Conservation (phyloP, 2,888 invertebrate species). For the Pogonocherus hispidulus region DNA sequence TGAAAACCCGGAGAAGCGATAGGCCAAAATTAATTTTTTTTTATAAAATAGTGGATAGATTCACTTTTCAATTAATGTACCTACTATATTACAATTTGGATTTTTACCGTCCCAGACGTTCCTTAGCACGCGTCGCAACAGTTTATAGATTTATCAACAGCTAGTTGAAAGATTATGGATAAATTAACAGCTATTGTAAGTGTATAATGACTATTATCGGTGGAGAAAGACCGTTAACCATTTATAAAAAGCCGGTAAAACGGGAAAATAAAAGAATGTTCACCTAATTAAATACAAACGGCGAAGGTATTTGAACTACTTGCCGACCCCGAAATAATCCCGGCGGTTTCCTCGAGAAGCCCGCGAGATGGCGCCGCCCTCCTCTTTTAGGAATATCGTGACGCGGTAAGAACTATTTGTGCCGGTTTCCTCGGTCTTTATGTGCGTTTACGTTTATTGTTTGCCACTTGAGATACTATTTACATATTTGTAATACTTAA, state of each 20-base stretch:
- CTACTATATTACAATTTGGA: not conserved
- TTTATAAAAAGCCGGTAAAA: constrained; percentile 8
- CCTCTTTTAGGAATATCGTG: not conserved
- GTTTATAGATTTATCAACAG: no score
- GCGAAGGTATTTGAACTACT: constrained; percentile 9
- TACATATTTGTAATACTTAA: constrained; percentile 1
- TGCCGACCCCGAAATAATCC: constrained; percentile 7
- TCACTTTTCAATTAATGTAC: constrained; percentile 7
- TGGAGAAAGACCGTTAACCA: constrained; percentile 10
- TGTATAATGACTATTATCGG: no score
- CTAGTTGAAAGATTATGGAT: no score
- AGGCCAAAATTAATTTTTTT: no score
- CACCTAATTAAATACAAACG: constrained; percentile 8
- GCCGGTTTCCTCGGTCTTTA: not conserved
- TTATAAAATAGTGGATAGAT: no score
- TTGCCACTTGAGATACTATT: not conserved
- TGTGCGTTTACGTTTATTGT: constrained; percentile 2
- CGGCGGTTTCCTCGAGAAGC: not conserved
- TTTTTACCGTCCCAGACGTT: not conserved
- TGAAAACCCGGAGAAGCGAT: no score
- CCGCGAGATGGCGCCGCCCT: constrained; percentile 19
- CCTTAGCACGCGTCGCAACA: no score
- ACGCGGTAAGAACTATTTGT: not conserved
- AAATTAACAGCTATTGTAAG: no score
- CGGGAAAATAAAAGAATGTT: constrained; percentile 14